Conservation (phyloP, 2,888 invertebrate species). For the Chesias legatella region DNA sequence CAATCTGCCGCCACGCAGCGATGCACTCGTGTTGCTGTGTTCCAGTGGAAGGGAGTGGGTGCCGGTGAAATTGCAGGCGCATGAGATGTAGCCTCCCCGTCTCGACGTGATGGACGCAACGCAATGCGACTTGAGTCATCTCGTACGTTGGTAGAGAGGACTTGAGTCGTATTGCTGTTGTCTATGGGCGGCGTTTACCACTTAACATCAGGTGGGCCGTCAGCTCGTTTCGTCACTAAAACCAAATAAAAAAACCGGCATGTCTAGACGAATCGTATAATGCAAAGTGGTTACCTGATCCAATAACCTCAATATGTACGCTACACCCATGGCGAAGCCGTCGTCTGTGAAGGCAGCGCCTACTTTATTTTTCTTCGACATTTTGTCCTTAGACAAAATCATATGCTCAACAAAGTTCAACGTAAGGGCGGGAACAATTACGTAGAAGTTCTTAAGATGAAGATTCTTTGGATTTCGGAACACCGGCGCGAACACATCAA, state of each 20-base stretch:
- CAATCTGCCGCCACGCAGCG: too few species aligned
- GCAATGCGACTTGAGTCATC: too few species aligned
- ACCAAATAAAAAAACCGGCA: background rate
- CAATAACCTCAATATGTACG: conserved; percentile 94
- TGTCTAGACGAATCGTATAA: background rate
- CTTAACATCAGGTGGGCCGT: too few species aligned
- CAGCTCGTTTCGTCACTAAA: too few species aligned
- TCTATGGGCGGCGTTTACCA: too few species aligned
- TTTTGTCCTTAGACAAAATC: conserved; percentile 93
- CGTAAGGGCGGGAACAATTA: conserved; percentile 95
- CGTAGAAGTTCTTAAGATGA: conserved; percentile 94
- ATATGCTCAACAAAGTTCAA: conserved; percentile 97
- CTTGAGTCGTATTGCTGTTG: too few species aligned
- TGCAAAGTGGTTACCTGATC: conserved; percentile 82
- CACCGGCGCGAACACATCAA: conserved; percentile 95
- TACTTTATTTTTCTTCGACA: conserved; percentile 92
- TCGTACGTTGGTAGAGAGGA: too few species aligned
- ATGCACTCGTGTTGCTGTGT: too few species aligned
- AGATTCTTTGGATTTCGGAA: conserved; percentile 92
- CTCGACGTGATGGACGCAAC: too few species aligned
- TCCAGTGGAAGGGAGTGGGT: too few species aligned
- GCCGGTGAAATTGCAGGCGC: too few species aligned
- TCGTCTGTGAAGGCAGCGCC: conserved; percentile 98
- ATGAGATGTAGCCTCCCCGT: too few species aligned
- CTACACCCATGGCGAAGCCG: conserved; percentile 97